Evolutionary conservation across 1,140 invertebrate genomes (phyloP).

Genomic region (Drosophila sp.): DNA sequence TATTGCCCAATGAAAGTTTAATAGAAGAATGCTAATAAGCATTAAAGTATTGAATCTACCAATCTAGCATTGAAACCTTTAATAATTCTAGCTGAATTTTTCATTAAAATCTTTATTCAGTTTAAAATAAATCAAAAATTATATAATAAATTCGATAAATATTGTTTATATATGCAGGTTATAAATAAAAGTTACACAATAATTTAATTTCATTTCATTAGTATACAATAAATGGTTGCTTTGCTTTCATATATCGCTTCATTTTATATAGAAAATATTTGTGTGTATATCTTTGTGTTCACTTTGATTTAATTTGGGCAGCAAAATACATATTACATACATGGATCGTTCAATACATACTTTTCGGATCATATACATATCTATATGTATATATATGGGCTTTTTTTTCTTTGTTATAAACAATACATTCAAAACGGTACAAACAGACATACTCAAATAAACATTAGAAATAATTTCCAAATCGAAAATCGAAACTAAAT

Average conservation of each 20-base stretch:
- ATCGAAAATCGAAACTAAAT: constrained; percentile 29
- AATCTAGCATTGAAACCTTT: not conserved
- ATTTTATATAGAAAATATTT: constrained; percentile 71
- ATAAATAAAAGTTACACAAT: constrained; percentile 74
- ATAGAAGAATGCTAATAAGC: no score
- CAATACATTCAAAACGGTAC: constrained; percentile 1
- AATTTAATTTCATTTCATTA: constrained; percentile 69
- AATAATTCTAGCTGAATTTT: not conserved
- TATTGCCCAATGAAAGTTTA: no score
- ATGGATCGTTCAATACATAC: constrained; percentile 26
- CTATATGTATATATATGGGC: not conserved
- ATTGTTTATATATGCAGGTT: constrained; percentile 71
- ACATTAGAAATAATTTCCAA: constrained; percentile 40
- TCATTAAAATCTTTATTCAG: constrained; percentile 76
- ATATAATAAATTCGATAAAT: constrained; percentile 81
- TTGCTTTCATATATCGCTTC: constrained; percentile 45
- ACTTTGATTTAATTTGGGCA: constrained; percentile 67
- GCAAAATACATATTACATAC: constrained; percentile 69
- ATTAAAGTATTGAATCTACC: not conserved
- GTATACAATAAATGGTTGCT: constrained; percentile 63
- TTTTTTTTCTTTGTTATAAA: constrained; percentile 5
- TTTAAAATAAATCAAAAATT: constrained; percentile 76
- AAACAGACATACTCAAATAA: constrained; percentile 30
- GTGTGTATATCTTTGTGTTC: constrained; percentile 77
- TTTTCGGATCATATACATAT: constrained; percentile 12